These are phyloP conservation scores for Hypsibius dujardini DNA, from an alignment of 1,140 invertebrate species.

Conservation along the genomic window DNA sequence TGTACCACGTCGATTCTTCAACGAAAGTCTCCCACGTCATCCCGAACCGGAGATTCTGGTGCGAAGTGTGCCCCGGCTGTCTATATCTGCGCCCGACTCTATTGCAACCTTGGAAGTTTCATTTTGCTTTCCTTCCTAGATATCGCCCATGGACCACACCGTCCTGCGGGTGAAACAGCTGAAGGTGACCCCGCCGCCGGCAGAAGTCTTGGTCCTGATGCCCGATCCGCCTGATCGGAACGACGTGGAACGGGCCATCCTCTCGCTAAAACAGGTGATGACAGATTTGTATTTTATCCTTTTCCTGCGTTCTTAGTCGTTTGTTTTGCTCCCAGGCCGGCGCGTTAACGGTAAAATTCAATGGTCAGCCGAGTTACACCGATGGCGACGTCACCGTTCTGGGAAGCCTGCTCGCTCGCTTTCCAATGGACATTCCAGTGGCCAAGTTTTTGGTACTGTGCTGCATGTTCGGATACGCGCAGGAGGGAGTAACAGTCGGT, in stretches of 20 bases:
- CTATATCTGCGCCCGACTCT: too few species aligned
- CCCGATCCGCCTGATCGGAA: constrained; percentile 66
- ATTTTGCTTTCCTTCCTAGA: background rate
- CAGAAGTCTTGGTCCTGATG: constrained; percentile 53
- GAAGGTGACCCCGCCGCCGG: constrained; percentile 61
- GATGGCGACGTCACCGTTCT: constrained; percentile 77
- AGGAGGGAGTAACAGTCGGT: constrained; percentile 74
- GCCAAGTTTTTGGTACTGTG: constrained; percentile 71
- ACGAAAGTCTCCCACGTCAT: background rate
- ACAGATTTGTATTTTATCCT: constrained; percentile 23
- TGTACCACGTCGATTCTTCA: constrained; percentile 52
- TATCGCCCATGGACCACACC: constrained; percentile 51
- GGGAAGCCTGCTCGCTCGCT: constrained; percentile 56
- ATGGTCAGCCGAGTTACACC: constrained; percentile 37
- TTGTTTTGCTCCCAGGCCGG: constrained; percentile 31
- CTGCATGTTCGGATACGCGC: constrained; percentile 63
- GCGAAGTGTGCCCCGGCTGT: background rate
- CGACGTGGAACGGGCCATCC: constrained; percentile 59
- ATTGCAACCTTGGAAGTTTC: too few species aligned
- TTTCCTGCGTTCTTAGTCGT: constrained; percentile 43
- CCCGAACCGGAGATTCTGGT: constrained; percentile 8
- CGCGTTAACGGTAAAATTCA: constrained; percentile 41
- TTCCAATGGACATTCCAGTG: constrained; percentile 63
- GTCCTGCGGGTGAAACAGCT: constrained; percentile 67
- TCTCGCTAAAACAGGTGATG: constrained; percentile 62